Evolutionary conservation across 1,140 invertebrate genomes (phyloP).

Genomic region (Tigriopus japonicus): DNA sequence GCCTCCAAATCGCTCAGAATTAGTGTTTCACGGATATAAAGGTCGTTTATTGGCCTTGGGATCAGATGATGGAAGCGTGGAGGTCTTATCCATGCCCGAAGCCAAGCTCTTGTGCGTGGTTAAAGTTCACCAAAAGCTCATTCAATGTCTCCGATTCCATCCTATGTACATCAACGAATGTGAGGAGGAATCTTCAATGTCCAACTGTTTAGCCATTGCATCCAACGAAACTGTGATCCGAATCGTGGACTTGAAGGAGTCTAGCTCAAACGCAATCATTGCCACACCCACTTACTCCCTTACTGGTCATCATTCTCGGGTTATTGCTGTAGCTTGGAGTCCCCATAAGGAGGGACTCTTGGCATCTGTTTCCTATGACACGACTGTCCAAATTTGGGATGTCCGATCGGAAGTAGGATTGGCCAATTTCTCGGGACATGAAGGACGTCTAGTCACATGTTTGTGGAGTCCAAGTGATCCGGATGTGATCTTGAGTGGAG

Average conservation of each 20-base stretch:
- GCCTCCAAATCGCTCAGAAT: not conserved
- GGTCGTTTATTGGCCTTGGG: not conserved
- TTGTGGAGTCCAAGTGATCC: slow-evolving; percentile 1
- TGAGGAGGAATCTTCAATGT: not conserved
- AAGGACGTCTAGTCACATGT: not conserved
- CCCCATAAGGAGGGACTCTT: not conserved
- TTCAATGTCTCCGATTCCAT: slow-evolving; percentile 1
- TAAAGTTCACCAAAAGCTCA: not conserved
- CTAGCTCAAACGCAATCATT: not conserved
- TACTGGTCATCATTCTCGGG: not conserved
- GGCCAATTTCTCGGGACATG: slow-evolving; percentile 2
- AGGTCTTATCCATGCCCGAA: not conserved
- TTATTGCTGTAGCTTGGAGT: not conserved
- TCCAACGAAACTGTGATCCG: slow-evolving; percentile 4
- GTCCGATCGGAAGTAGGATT: not conserved
- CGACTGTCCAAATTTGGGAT: slow-evolving; percentile 3
- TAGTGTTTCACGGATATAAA: not conserved
- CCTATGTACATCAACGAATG: not conserved
- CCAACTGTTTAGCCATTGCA: not conserved
- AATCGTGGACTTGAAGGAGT: not conserved
- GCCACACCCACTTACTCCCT: not conserved
- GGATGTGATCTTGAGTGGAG: not conserved
- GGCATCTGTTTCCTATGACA: slow-evolving; percentile 7
- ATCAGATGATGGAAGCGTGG: not conserved
- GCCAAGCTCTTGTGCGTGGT: not conserved